Evolutionary conservation across 2,113 vertebrate species (phyloP), one percentile per base, ranked within the genome.

Genomic region (Callipepla californica): DNA sequence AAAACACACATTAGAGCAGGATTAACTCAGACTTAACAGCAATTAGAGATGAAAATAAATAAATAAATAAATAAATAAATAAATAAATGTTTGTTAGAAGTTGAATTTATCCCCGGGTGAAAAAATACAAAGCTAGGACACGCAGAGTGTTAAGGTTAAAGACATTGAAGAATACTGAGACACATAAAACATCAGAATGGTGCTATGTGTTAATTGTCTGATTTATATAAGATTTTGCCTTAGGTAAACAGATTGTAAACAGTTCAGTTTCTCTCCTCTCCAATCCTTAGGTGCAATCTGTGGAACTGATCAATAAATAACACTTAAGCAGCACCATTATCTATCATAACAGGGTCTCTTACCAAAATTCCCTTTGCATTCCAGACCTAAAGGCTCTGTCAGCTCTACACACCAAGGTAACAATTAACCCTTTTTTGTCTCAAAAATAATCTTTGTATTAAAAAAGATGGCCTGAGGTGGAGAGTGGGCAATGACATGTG

Each of bases 321-420:
- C 68, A 78, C 83, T 88, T 72, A 57, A 90, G 92, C 30, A 75
- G 40, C 51, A 81, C 26, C 51, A 80, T 51, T 93, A 85, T 80
- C 82, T 61, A 36, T 17, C 26, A 59, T 19, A 63, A 23, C 40
- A 57, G 26, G 15, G 22, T 63, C 47, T 84, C 42, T 70, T 80
- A 59, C 30, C 23, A 18, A 92, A 65, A n/a, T 61, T 92, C 32
- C 22, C 14, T 81, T 72, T 28, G 30, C 57, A 72, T 78, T 94
- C 69, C 86, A 94, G 83, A 78, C 40, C 74, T 77, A 80, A 80
- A 67, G 65, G 44, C 73, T 78, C 45, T 47, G 88, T 59, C 22
- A 72, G 11, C 68, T 81, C 83, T 61, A 78, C 25, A 90, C 15
- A 30, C 45, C 65, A 36, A 36, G 66, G 36, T 87, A 93, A 96